Evolutionary conservation across 2,888 invertebrate species (phyloP), one percentile per base, ranked within the genome.

Genomic region (Leptura quadrifasciata): DNA sequence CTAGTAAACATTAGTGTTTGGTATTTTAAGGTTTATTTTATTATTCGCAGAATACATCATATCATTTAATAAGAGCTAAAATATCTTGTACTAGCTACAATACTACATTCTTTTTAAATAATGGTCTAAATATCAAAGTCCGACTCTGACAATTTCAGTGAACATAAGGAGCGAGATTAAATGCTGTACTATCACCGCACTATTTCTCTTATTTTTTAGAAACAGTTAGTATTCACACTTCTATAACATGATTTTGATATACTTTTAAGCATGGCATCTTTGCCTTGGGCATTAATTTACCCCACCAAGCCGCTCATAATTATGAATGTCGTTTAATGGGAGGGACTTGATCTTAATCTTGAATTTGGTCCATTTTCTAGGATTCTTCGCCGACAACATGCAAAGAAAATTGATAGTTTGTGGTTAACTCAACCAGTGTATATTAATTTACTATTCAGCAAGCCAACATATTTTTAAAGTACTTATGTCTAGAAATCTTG

Each of bases 111-210:
- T 31, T 31, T 6, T 31, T 31, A 31, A 31, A 5, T 5, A 31
- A n/a, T n/a, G 15, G 2, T 52, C n/a, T 12, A 67, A 52, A 54
- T 52, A 67, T 15, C 15, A 21, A 47, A 69, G 20, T 12, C 58
- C 69, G 69, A 35, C 21, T 24, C 69, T 69, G 69, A 17, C 39
- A 35, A 39, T 79, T 81, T 79, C 77, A 79, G 68, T 78, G 81
- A 82, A 81, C 72, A 79, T 78, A 78, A 79, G 77, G 78, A 79
- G 72, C 76, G 27, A 63, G 76, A 79, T 70, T 77, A 64, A 71
- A 69, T 78, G 75, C 74, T 75, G 79, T 76, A 80, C 81, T 79
- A 83, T 82, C 82, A 78, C 81, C 77, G 81, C 77, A 78, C 82
- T 79, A 81, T 76, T 83, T 82, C 73, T 82, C 81, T 79, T 69